Evolutionary conservation across 37 sponge, comb jelly and placozoan species (phyloP).

Genomic region (Aphrocallistes beatrix): DNA sequence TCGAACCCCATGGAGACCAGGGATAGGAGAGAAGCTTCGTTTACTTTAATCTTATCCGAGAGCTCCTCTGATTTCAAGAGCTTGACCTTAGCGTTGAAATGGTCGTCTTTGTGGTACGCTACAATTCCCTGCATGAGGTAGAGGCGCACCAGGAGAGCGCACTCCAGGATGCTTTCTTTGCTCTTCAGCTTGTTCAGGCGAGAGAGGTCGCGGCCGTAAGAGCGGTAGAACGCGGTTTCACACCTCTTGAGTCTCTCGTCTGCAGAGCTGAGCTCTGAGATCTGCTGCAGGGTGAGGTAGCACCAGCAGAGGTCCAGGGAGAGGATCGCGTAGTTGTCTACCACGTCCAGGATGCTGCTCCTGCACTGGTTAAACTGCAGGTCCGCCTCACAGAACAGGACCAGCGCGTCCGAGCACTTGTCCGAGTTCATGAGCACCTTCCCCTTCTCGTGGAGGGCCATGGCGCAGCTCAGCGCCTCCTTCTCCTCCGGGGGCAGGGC

Average conservation of each 20-base stretch:
- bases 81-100: neutral
- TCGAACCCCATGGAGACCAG: neutral
- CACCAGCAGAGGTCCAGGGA: slow-evolving; percentile 20
- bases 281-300: slow-evolving; percentile 6
- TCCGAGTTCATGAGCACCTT: neutral
- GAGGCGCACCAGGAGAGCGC: neutral
- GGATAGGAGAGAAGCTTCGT: neutral
- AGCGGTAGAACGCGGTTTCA: neutral
- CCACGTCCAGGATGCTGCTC: neutral
- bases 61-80: neutral
- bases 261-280: neutral
- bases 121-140: slow-evolving; percentile 20
- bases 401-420: neutral
- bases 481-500: neutral
- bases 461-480: neutral
- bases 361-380: slow-evolving; percentile 18
- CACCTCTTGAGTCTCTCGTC: neutral
- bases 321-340: slow-evolving; percentile 20
- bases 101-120: slow-evolving; percentile 3
- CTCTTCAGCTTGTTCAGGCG: slow-evolving; percentile 13
- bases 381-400: neutral
- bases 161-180: neutral
- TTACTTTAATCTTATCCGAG: neutral
- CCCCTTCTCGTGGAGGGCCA: slow-evolving; percentile 18
- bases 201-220: neutral